Base-by-base conservation (phyloP, 2,888 invertebrate species). In the Shargacucullia verbasci region DNA sequence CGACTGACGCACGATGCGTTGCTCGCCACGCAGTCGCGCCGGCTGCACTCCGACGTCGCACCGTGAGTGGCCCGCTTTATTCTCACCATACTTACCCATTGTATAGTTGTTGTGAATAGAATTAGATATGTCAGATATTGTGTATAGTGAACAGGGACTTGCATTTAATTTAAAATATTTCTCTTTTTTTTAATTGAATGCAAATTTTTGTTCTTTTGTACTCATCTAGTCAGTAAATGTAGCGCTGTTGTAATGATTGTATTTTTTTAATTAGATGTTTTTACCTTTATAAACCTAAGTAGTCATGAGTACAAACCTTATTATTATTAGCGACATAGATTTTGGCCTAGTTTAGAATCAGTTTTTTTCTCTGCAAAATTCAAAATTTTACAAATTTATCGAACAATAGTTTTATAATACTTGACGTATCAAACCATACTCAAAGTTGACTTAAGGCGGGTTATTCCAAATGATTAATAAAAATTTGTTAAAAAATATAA, bases 1-100 rank as follows among this genome's bases (percentile, higher is more conserved):
- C 95, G 97, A 61, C 95, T 98, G 82, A 98, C 98, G 80, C 96
- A 96, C 90, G 97, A 97, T 92, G 95, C 97, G 82, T 94, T 98
- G 70, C 95, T 97, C 80, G 96, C 96, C 82, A 97, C 98, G 63
- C 97, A 97, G 91, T 95, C 96, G 84, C 95, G 96, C 77, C 95
- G 97, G 63, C 96, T 93, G 78, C 93, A 89, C 79, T 96, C 79
- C 95, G 97, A 97, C 86, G 83, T 78, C 65, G 90, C 92, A 38
- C 91, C 92, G 93, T 92, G 72, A 86, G 91, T 90, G 78, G 6
- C 31, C 6, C 5, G 43, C 49, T 43, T 70, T 52, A 55, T 41
- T 39, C 8, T 12, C 20, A 12, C n/a, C n/a, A n/a, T n/a, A 8
- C 29, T 9, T 37, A n/a, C n/a, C n/a, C 37, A 14, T 11, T 53